Conservation (phyloP, 2,797 vertebrate genomes). For the Balearica regulorum region DNA sequence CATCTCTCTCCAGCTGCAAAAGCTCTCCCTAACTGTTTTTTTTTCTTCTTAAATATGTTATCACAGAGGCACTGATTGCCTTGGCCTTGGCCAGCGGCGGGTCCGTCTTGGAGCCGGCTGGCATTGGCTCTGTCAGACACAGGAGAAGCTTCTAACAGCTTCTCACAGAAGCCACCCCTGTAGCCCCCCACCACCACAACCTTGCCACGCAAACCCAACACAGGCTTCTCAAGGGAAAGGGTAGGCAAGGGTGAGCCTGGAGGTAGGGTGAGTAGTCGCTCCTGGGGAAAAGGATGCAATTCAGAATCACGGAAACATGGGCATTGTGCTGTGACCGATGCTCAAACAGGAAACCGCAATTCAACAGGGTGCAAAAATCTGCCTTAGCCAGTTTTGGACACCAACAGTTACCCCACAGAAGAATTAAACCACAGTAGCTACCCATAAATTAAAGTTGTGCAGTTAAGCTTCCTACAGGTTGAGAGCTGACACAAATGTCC, state of each 20-base stretch:
- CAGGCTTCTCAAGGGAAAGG: neutral
- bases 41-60: no score
- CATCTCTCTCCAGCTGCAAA: no score
- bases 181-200: no score
- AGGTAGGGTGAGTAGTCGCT: neutral
- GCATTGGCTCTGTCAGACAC: no score
- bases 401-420: neutral
- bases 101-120: no score
- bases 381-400: neutral
- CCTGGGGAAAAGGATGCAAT: neutral
- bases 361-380: neutral
- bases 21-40: no score
- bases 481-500: neutral
- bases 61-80: no score
- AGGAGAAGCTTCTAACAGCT: no score
- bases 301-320: rapidly evolving
- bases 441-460: neutral
- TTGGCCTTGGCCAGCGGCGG: no score
- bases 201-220: no score
- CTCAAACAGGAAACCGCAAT: rapidly evolving
- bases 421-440: neutral
- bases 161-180: no score
- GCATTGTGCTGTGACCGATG: neutral
- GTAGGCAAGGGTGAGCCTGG: neutral
- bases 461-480: neutral